Evolutionary conservation across 2,797 vertebrate species (phyloP).

Genomic region (Lagodon rhomboides): DNA sequence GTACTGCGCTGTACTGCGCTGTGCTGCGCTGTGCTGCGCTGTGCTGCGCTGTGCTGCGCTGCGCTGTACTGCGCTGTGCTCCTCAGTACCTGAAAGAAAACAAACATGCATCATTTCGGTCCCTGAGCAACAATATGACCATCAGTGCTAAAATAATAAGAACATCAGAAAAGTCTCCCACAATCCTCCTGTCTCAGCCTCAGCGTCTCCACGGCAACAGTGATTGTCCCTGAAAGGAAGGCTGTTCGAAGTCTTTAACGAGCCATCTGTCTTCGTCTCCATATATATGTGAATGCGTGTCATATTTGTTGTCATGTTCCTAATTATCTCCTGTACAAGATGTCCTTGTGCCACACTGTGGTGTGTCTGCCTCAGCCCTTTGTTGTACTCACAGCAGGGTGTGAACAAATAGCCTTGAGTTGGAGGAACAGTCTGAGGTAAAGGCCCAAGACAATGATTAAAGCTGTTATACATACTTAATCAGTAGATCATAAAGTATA

Average conservation of each 20-base stretch:
- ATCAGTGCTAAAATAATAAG: not conserved
- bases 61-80: too few species aligned
- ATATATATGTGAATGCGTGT: constrained; percentile 33
- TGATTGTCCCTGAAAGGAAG: constrained; percentile 15
- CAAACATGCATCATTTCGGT: not conserved
- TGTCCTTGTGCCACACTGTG: constrained; percentile 30
- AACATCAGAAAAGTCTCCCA: constrained; percentile 20
- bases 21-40: not conserved
- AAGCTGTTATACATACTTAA: constrained; percentile 2
- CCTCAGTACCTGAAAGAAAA: not conserved
- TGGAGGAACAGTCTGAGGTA: not conserved
- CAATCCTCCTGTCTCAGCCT: constrained; percentile 23
- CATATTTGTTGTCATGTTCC: constrained; percentile 29
- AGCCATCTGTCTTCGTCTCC: constrained; percentile 50
- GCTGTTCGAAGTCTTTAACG: constrained; percentile 38
- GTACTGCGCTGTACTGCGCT: not conserved
- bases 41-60: too few species aligned
- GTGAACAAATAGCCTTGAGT: constrained; percentile 28
- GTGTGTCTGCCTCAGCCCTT: constrained; percentile 16
- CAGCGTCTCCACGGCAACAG: constrained; percentile 39
- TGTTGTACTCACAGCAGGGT: constrained; percentile 20
- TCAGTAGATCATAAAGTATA: constrained; percentile 4
- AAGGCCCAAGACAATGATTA: not conserved
- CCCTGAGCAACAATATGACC: not conserved
- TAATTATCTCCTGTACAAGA: constrained; percentile 39